Base-by-base conservation (phyloP, 2,888 invertebrate species). In the Cantharis rustica region DNA sequence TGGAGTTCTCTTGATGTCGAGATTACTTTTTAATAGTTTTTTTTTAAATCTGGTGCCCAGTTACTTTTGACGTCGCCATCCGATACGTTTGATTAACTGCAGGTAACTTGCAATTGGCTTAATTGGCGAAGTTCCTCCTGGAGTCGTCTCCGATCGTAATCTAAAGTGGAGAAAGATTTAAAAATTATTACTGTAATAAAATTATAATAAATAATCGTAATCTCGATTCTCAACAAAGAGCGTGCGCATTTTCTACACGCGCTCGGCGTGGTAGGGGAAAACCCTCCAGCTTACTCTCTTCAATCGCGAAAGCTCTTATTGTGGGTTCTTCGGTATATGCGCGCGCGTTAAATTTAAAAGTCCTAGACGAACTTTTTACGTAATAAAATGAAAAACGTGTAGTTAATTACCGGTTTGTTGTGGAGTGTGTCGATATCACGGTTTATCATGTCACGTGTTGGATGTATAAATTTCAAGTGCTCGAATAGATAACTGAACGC, bases 211-310 rank as follows among this genome's bases (percentile, higher is more conserved):
- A 47, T 68, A 16, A 47, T 62, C 73, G 16, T 69, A 69, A 73
- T 73, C 73, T 69, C n/a, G 61, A 72, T 66, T 61, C 62, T 62
- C 73, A 26, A 68, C 71, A 74, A 61, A 76, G 72, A 72, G 79
- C 75, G 71, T 73, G 82, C 82, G 82, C 79, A 79, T 81, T 79
- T 79, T 80, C 78, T 63, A 73, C 82, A 82, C 81, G 81, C 79
- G 82, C 80, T 74, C 76, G 31, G 63, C 61, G 77, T 78, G 82
- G 82, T 82, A 82, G 82, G 82, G 81, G 78, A 77, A 73, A 75
- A 70, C 76, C 75, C 80, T 76, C 77, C 71, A 27, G 69, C 63
- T 69, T 75, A 73, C 71, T 71, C 72, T 69, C 66, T 73, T 72
- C 74, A 68, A 74, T 68, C 73, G 68, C 70, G 64, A 68, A 69